Evolutionary conservation across 2,797 vertebrate genomes (phyloP).

Genomic region (Gastrophryne carolinensis): DNA sequence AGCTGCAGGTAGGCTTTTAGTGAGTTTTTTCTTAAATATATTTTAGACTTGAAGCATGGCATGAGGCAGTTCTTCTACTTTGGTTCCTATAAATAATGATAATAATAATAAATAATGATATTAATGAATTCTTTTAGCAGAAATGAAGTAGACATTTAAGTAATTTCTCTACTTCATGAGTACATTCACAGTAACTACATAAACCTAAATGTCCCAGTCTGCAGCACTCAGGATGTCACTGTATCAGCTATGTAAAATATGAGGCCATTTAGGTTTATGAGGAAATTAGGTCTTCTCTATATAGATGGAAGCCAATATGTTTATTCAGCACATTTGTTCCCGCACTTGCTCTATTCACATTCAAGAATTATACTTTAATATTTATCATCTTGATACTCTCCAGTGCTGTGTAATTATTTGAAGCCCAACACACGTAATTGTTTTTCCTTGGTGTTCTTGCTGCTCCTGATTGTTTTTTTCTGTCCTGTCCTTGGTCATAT

Average conservation of each 20-base stretch:
- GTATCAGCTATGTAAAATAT: conserved; percentile 74
- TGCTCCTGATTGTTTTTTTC: too few species aligned
- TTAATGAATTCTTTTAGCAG: neutral
- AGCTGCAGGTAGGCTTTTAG: too few species aligned
- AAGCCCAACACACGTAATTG: too few species aligned
- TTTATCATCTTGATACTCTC: conserved; percentile 5
- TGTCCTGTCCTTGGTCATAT: too few species aligned
- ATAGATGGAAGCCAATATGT: conserved; percentile 70
- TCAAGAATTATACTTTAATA: conserved; percentile 9
- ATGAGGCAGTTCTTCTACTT: too few species aligned
- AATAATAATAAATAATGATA: conserved; percentile 18
- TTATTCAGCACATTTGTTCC: conserved; percentile 73
- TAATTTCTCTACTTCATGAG: neutral
- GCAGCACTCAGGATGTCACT: conserved; percentile 57
- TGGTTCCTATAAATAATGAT: too few species aligned
- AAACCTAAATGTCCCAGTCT: conserved; percentile 60
- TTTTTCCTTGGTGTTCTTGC: too few species aligned
- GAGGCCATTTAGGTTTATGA: conserved; percentile 75
- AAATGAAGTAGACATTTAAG: conserved; percentile 6
- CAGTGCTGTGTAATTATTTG: neutral
- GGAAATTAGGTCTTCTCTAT: conserved; percentile 74
- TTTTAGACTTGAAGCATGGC: too few species aligned
- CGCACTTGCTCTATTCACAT: conserved; percentile 9
- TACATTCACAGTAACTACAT: conserved; percentile 3
- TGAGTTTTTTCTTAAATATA: too few species aligned